These are phyloP conservation scores for Osmoderma eremita DNA, from an alignment of 2,888 invertebrate genomes.

Conservation along the genomic window DNA sequence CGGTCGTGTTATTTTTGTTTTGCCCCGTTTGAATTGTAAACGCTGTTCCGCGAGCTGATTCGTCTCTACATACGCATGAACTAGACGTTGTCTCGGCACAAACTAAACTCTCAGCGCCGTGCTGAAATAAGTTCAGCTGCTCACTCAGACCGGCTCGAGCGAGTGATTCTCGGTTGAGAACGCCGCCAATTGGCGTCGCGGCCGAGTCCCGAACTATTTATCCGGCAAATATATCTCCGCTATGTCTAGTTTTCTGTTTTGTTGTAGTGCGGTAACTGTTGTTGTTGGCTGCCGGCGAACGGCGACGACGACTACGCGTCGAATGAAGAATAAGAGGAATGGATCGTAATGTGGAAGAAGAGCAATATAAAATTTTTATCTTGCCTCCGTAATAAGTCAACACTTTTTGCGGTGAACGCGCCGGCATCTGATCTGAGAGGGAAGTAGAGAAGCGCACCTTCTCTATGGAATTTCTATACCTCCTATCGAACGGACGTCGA, in stretches of 20 bases:
- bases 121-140: constrained; percentile 37
- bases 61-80: constrained; percentile 50
- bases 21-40: constrained; percentile 18
- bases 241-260: constrained; percentile 34
- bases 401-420: constrained; percentile 13
- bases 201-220: constrained; percentile 34
- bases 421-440: not conserved
- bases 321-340: constrained; percentile 29
- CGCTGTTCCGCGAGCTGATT: constrained; percentile 41
- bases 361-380: constrained; percentile 27
- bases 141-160: constrained; percentile 16
- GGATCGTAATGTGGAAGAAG: constrained; percentile 24
- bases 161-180: constrained; percentile 31
- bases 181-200: constrained; percentile 40
- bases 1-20: constrained; percentile 24
- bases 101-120: constrained; percentile 42
- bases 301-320: constrained; percentile 20
- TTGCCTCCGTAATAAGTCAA: constrained; percentile 32
- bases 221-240: constrained; percentile 28
- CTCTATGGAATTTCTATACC: constrained; percentile 18
- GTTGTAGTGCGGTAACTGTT: constrained; percentile 29
- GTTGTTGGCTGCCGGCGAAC: constrained; percentile 27
- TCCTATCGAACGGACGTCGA: not conserved
- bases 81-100: constrained; percentile 49
- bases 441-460: not conserved